phyloP scores from a whole-genome alignment of 2,888 invertebrate genomes.

The Andrena flavipes region DNA sequence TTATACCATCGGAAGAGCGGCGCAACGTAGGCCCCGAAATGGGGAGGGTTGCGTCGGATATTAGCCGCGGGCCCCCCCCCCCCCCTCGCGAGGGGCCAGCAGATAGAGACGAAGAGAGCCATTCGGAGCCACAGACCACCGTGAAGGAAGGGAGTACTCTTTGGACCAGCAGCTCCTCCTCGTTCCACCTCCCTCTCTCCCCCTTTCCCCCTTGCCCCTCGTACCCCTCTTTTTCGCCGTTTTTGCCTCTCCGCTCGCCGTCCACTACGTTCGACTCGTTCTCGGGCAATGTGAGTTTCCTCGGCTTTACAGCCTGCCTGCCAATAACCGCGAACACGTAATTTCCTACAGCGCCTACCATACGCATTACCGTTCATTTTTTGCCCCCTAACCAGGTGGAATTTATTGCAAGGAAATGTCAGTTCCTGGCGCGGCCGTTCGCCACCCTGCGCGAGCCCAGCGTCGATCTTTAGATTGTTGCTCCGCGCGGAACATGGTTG shows the following conservation, averaged over 20 bases:
- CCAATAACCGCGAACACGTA: constrained; percentile 82
- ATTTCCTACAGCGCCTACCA: constrained; percentile 79
- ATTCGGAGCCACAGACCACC: constrained; percentile 80
- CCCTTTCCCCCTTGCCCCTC: too few species aligned
- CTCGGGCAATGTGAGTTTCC: constrained; percentile 64
- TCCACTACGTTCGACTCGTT: constrained; percentile 39
- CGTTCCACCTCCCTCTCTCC: constrained; percentile 33
- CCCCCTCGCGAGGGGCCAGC: constrained; percentile 71
- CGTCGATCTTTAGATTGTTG: constrained; percentile 48
- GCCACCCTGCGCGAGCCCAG: constrained; percentile 45
- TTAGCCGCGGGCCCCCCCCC: constrained; percentile 74
- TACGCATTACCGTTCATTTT: constrained; percentile 70
- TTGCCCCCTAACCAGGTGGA: constrained; percentile 74
- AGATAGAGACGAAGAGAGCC: constrained; percentile 77
- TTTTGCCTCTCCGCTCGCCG: constrained; percentile 36
- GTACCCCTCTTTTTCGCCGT: constrained; percentile 35
- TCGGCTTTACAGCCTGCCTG: constrained; percentile 76
- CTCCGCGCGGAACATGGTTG: constrained; percentile 3
- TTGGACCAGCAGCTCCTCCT: constrained; percentile 74
- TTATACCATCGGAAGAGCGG: constrained; percentile 74
- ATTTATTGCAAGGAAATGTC: constrained; percentile 77
- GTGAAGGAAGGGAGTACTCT: constrained; percentile 80
- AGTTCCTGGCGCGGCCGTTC: constrained; percentile 60
- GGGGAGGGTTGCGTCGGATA: constrained; percentile 73
- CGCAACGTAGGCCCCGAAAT: constrained; percentile 67